phyloP scores from a whole-genome alignment of 2,888 invertebrate genomes.

The Tribolium freemani region DNA sequence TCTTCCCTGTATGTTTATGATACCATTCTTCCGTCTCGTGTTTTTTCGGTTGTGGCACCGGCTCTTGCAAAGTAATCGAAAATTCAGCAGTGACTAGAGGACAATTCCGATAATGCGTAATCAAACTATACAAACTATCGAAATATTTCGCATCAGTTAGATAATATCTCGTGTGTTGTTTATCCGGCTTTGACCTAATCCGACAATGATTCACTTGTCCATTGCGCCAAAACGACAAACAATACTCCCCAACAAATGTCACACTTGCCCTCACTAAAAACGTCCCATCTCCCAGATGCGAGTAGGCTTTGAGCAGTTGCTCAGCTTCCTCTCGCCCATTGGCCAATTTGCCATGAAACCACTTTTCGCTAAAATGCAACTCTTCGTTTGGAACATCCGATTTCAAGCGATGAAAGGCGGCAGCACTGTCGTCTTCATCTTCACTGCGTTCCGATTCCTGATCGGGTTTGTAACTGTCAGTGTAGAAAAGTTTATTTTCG shows the following conservation, averaged over 20 bases:
- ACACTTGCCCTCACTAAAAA: conserved; percentile 95
- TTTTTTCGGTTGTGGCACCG: conserved; percentile 95
- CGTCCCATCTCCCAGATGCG: conserved; percentile 90
- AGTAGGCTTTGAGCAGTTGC: conserved; percentile 80
- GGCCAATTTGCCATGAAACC: conserved; percentile 92
- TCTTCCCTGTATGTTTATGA: conserved; percentile 84
- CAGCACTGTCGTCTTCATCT: conserved; percentile 62
- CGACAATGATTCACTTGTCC: conserved; percentile 93
- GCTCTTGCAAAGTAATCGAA: conserved; percentile 87
- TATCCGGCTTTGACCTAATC: conserved; percentile 90
- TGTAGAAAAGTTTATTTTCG: conserved; percentile 89
- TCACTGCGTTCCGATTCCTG: conserved; percentile 62
- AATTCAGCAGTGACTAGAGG: conserved; percentile 92
- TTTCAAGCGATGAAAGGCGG: conserved; percentile 70
- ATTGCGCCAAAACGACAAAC: conserved; percentile 93
- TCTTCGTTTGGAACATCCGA: conserved; percentile 86
- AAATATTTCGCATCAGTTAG: conserved; percentile 90
- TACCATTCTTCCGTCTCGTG: conserved; percentile 96
- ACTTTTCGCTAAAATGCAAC: conserved; percentile 91
- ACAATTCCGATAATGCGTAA: conserved; percentile 89
- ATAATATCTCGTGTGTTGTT: conserved; percentile 91
- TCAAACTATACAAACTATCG: conserved; percentile 92
- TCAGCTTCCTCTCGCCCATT: conserved; percentile 87
- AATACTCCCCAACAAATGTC: conserved; percentile 96
- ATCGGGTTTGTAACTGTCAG: conserved; percentile 72